Evolutionary conservation across 2,888 invertebrate genomes (phyloP), one percentile per base, ranked within the genome.

Genomic region (Neoscelio sp.): DNA sequence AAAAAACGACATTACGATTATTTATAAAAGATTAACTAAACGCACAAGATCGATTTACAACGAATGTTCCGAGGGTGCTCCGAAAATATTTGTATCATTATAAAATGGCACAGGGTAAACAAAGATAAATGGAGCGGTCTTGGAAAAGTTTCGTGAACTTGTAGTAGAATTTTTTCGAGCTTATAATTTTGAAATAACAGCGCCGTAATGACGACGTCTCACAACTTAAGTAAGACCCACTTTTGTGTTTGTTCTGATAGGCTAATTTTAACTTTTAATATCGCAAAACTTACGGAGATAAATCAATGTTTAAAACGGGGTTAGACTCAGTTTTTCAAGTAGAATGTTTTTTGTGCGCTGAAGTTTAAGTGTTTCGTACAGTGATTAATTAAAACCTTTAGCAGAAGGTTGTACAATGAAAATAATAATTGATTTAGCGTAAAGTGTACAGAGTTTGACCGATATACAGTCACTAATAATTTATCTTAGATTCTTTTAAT

Each of bases 251-350:
- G 52, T 35, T 52, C 52, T 26, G 12, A 30, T 33, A 35, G 18
- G 18, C 35, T 52, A 35, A 52, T 10, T 35, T 15, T 33, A 52
- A 52, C 52, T 52, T 52, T 52, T 52, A 52, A 52, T 52, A 20
- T 52, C 33, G 20, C 33, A 20, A 52, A 52, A 52, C 52, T 52
- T 52, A 20, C 17, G 33, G 33, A 12, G 15, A 52, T 52, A 52
- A 52, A 52, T 52, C 52, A 52, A 20, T 52, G 52, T 52, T 52
- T 52, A 33, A 52, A 33, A 35, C 35, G 33, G 20, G 52, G 18
- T 15, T 44, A 8, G 6, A 8, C 12, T 23, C 4, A 23, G 4
- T 3, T 3, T 23, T 23, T 23, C 23, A 23, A 4, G 23, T 23
- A 23, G 2, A 23, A 4, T 23, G 23, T n/a, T n/a, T n/a, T n/a